Evolutionary conservation across 2,797 vertebrate species (phyloP).

Genomic region (Paramormyrops hopkinsi): DNA sequence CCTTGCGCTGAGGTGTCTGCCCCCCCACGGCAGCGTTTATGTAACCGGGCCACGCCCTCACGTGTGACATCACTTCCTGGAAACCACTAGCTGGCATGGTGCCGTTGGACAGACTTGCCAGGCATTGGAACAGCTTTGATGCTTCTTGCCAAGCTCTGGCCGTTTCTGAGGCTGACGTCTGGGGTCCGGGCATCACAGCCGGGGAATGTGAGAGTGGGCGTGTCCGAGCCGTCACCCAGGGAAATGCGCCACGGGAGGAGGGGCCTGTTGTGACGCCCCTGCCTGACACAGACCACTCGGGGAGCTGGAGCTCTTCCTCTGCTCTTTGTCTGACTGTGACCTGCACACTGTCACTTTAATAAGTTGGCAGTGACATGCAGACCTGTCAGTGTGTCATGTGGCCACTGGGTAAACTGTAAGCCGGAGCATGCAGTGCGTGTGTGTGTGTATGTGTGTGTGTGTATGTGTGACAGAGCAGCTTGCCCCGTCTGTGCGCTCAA

Average conservation of each 20-base stretch:
- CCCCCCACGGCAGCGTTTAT: background rate
- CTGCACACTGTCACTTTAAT: background rate
- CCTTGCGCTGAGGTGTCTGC: background rate
- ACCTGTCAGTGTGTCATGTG: background rate
- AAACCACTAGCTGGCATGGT: background rate
- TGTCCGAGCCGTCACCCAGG: background rate
- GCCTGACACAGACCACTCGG: background rate
- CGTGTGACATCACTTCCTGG: background rate
- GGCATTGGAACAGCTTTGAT: background rate
- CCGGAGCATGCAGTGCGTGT: constrained; percentile 18
- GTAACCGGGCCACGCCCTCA: background rate
- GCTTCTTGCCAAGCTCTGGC: background rate
- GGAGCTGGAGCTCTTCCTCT: background rate
- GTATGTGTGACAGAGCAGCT: constrained; percentile 20
- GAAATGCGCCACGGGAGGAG: background rate
- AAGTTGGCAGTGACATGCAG: background rate
- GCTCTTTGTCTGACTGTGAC: background rate
- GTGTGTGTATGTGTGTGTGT: background rate
- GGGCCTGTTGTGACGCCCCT: background rate
- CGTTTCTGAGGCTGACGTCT: background rate
- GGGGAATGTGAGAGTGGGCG: background rate
- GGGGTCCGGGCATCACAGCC: background rate
- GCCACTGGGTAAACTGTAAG: background rate
- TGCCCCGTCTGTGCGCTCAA: background rate
- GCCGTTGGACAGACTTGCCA: background rate